Evolutionary conservation across 2,113 vertebrate species (phyloP), one percentile per base, ranked within the genome.

Genomic region (Carassius gibelio): DNA sequence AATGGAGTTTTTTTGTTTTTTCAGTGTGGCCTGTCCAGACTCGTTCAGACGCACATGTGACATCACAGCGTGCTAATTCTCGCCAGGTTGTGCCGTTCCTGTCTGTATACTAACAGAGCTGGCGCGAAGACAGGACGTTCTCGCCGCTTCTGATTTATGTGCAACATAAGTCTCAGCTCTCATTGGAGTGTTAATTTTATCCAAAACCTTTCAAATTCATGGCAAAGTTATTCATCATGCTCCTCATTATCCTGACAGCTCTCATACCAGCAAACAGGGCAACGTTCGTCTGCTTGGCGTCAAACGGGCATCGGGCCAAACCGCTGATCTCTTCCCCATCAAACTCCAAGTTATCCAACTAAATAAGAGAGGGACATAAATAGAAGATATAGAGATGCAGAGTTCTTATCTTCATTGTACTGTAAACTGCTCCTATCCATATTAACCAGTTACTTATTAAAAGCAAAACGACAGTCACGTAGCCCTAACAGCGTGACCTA

Each of bases 321-420:
- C 98, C 98, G 89, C 96, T 99, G 92, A 99, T 99, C 96, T 99
- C 98, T 92, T 99, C 97, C 78, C 98, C 98, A 87, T 99, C 97
- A 92, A 98, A 98, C 92, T 99, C 98, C 80, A 99, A 96, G 93
- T 97, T 97, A 94, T 96, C 98, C 95, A 99, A 92, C 98, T 99
- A 90, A 84, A 94, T 91, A 91, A 93, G 92, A 92, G 89, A 94
- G 90, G 95, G 74, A 78, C 61, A 57, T 48, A 83, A 0, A 83
- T 85, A 86, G 19, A 55, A 26, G 0, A n/a, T 21, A 59, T 21
- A 30, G 3, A 66, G 57, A 52, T 61, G 14, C 9, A 38, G 62
- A 17, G 45, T 7, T 26, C 66, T 81, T 86, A 86, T 86, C 57
- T 86, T 64, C 26, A 45, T 9, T 50, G 21, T 57, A 61, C 68